Evolutionary conservation across 2,888 invertebrate genomes (phyloP).

Genomic region (Melieria picta): DNA sequence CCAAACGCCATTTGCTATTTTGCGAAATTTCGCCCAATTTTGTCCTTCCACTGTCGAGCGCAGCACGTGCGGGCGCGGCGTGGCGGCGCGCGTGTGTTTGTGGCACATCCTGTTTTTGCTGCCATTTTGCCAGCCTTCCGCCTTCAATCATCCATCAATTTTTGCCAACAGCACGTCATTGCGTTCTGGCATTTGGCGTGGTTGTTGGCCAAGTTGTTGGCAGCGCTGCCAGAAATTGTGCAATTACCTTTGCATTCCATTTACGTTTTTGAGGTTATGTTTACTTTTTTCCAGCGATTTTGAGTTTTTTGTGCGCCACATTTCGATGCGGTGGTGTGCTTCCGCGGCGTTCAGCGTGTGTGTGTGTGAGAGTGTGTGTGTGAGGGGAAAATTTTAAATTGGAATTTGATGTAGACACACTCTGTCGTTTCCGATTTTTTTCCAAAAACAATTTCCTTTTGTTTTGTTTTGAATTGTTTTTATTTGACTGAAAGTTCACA

Average conservation of each 20-base stretch:
- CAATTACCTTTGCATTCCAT: constrained; percentile 44
- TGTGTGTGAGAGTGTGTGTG: background rate
- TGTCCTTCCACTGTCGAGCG: too few relatives aligned
- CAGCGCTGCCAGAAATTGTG: background rate
- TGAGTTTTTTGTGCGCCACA: too few relatives aligned
- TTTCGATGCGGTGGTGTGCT: too few relatives aligned
- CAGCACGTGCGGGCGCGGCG: background rate
- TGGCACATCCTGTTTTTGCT: constrained; percentile 34
- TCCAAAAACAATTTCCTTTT: background rate
- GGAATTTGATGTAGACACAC: constrained; percentile 9
- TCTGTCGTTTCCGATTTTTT: background rate
- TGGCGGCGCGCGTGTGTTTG: background rate
- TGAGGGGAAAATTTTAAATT: background rate
- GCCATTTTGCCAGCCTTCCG: constrained; percentile 44
- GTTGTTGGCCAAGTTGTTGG: constrained; percentile 24
- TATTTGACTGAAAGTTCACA: background rate
- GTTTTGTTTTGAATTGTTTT: too few relatives aligned
- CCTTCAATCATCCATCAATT: constrained; percentile 58
- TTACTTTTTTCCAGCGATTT: background rate
- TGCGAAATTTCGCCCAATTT: background rate
- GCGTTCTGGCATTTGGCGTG: constrained; percentile 5
- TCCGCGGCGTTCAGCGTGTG: background rate
- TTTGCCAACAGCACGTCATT: constrained; percentile 49
- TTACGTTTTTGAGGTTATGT: constrained; percentile 16
- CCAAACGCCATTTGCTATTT: background rate